A percentile compares a stretch with the other conserved stretches of the same genome.
Evolutionary conservation across 2,888 invertebrate genomes (phyloP).

Genomic region (Leucania comma): DNA sequence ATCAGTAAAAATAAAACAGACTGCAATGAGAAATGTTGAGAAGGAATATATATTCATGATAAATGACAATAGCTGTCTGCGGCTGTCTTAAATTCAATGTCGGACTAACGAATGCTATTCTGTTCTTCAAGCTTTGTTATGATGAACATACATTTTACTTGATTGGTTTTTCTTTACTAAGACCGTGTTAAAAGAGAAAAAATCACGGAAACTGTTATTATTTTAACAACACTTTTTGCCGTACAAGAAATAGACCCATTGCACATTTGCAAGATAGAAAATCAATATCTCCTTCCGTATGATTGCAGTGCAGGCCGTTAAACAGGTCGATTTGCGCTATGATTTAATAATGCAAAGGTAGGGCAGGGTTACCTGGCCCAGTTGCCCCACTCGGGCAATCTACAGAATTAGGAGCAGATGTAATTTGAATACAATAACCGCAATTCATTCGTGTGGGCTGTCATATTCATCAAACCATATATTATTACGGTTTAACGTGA

Average conservation of each 20-base stretch:
- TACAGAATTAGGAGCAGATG: constrained; percentile 66
- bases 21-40: constrained; percentile 18
- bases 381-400: constrained; percentile 58
- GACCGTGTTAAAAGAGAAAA: neutral
- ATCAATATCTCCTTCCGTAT: constrained; percentile 60
- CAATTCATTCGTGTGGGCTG: constrained; percentile 64
- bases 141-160: constrained; percentile 12
- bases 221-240: constrained; percentile 1
- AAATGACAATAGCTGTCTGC: constrained; percentile 34
- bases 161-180: neutral
- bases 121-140: constrained; percentile 17
- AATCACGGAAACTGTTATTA: neutral
- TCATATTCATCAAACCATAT: constrained; percentile 43
- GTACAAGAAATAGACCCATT: constrained; percentile 28
- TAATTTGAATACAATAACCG: constrained; percentile 78
- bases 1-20: constrained; percentile 29
- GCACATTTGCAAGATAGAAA: constrained; percentile 52
- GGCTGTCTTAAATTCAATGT: constrained; percentile 37
- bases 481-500: constrained; percentile 29
- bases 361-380: constrained; percentile 41
- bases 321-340: constrained; percentile 55
- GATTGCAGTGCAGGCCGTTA: constrained; percentile 53
- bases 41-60: constrained; percentile 41
- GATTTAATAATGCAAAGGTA: constrained; percentile 66
- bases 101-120: constrained; percentile 10